Percentiles rank a stretch among this genome's conserved stretches.
phyloP scores from a whole-genome alignment of 2,888 invertebrate genomes.

The Cheilosia vulpina region DNA sequence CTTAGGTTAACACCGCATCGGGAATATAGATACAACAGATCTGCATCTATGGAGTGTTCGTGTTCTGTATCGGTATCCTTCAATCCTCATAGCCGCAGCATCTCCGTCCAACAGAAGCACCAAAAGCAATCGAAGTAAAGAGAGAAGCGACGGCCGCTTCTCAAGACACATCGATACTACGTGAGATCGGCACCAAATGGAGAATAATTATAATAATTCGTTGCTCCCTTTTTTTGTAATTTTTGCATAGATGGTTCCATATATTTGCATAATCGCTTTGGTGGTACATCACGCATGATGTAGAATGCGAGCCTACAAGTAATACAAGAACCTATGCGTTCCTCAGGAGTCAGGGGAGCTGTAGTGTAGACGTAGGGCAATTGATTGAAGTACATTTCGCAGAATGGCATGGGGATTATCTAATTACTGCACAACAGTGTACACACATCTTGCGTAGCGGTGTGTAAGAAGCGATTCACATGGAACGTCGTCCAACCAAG shows the following conservation, averaged over 20 bases:
- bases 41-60: constrained; percentile 64
- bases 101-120: constrained; percentile 34
- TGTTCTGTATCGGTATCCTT: constrained; percentile 35
- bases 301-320: constrained; percentile 20
- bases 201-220: constrained; percentile 67
- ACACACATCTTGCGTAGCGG: constrained; percentile 31
- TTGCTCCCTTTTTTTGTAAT: constrained; percentile 21
- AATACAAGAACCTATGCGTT: constrained; percentile 14
- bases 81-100: constrained; percentile 6
- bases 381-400: constrained; percentile 57
- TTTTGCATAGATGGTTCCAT: constrained; percentile 39
- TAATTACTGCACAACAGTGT: constrained; percentile 66
- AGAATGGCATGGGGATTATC: constrained; percentile 62
- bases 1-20: constrained; percentile 67
- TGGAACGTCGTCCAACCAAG: constrained; percentile 15
- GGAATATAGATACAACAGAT: constrained; percentile 57
- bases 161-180: constrained; percentile 17
- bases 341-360: too few relatives aligned
- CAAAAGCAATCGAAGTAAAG: constrained; percentile 28
- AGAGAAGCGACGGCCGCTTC: constrained; percentile 1
- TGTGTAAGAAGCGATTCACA: constrained; percentile 35
- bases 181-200: constrained; percentile 68
- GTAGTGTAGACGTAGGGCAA: background rate
- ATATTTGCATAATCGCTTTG: constrained; percentile 40
- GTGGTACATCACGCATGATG: constrained; percentile 5